Evolutionary conservation across 2,888 invertebrate genomes (phyloP).

Genomic region (Vandiemenella viatica): DNA sequence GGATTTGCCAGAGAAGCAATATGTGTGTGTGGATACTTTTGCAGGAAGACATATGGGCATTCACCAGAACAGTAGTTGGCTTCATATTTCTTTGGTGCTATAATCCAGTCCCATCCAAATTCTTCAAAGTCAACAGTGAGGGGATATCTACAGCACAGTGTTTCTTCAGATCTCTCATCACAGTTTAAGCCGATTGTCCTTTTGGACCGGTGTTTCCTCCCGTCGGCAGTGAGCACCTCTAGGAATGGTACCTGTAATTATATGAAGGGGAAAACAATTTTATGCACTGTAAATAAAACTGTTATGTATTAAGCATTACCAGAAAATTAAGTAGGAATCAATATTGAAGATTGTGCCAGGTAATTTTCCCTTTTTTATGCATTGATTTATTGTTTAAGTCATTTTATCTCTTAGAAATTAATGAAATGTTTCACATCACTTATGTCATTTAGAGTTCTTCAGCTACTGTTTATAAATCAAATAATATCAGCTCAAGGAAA

Average conservation of each 20-base stretch:
- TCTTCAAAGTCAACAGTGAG: slow-evolving; percentile 84
- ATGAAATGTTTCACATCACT: no score
- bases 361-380: no score
- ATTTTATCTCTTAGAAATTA: no score
- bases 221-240: slow-evolving; percentile 39
- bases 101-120: slow-evolving; percentile 96
- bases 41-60: slow-evolving; percentile 76
- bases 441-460: no score
- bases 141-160: slow-evolving; percentile 86
- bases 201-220: slow-evolving; percentile 48
- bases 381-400: no score
- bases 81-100: slow-evolving; percentile 86
- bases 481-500: no score
- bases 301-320: no score
- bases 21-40: slow-evolving; percentile 77
- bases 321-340: no score
- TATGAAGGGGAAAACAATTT: slow-evolving; percentile 16
- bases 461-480: no score
- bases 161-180: slow-evolving; percentile 62
- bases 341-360: no score
- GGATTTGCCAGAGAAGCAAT: slow-evolving; percentile 66
- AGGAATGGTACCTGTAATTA: slow-evolving; percentile 39
- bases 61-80: slow-evolving; percentile 94
- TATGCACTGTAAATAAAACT: slow-evolving; percentile 13
- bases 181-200: slow-evolving; percentile 72